Conservation (phyloP, 2,113 vertebrate species). For the Cyprinodon variegatus region DNA sequence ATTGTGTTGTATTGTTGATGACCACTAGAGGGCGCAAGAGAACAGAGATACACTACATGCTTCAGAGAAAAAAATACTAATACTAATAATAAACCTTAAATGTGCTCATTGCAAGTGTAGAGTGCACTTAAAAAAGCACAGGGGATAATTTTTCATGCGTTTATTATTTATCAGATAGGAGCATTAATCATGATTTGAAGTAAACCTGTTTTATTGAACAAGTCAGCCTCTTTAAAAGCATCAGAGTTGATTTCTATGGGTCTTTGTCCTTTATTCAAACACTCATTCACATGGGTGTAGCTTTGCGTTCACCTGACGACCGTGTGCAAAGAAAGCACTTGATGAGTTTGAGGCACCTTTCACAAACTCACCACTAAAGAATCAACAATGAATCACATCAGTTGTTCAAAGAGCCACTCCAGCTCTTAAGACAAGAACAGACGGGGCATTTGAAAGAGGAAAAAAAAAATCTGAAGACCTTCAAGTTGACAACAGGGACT, state of each 20-base stretch:
- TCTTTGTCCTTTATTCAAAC: constrained; percentile 7
- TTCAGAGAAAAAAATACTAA: background rate
- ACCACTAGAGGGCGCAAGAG: constrained; percentile 42
- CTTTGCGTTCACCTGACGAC: constrained; percentile 4
- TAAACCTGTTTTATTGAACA: background rate
- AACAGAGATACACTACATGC: background rate
- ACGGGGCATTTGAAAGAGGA: background rate
- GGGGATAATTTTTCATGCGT: background rate
- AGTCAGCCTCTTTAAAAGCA: background rate
- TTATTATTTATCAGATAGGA: background rate
- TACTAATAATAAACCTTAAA: background rate
- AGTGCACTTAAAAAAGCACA: background rate
- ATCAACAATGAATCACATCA: background rate
- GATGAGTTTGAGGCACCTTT: background rate
- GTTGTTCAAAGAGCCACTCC: background rate
- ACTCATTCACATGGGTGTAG: background rate
- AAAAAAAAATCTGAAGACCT: background rate
- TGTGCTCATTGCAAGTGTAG: background rate
- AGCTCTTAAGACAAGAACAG: background rate
- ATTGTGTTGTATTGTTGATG: background rate
- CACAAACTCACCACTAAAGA: background rate
- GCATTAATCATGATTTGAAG: background rate
- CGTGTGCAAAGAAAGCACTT: constrained; percentile 11
- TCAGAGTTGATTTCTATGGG: background rate
- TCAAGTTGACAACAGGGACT: background rate